Evolutionary conservation across 2,888 invertebrate genomes (phyloP), one percentile per base, ranked within the genome.

Genomic region (Caenorhabditis afra): DNA sequence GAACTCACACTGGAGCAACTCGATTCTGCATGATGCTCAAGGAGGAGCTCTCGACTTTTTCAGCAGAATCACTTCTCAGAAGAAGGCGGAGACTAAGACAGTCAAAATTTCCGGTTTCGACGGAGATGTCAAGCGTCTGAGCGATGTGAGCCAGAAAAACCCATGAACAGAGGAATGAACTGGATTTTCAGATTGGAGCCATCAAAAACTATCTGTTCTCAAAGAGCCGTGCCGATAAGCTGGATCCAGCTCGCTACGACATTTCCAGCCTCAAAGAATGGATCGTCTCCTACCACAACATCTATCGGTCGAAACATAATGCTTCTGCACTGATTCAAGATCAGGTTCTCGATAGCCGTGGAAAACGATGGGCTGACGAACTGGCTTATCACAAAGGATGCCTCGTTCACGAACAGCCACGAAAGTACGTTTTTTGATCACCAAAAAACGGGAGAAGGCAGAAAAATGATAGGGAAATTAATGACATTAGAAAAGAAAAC

Each of bases 351-450:
- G 85, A 88, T 45, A 68, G 44, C 16, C 79, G 81, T 57, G 87
- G 87, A 22, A 85, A 87, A 57, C 39, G 79, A 57, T 88, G 86
- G 85, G 86, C 88, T n/a, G 83, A 87, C 45, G 79, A 82, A 41
- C 76, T 88, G 68, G 86, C 85, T 52, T 59, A 77, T 53, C 74
- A 77, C 23, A 59, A 64, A 53, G 71, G 73, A 49, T 88, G 88
- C 71, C 71, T 88, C 23, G 78, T 81, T 12, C 88, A 88, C 39
- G 87, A 87, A 66, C 81, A 83, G n/a, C 81, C 81, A 52, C 75
- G 85, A 81, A 79, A 66, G 87, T 87, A 58, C 74, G 73, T 75
- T 39, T 50, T 55, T 50, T 35, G 52, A 52, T 52, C 52, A 49
- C 10, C 64, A 16, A 22, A n/a, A 12, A 44, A 37, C 39, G 52